A percentile compares a stretch with the other conserved stretches of the same genome.
Conservation (phyloP, 2,888 invertebrate genomes). For the Hypolimnas misippus region DNA sequence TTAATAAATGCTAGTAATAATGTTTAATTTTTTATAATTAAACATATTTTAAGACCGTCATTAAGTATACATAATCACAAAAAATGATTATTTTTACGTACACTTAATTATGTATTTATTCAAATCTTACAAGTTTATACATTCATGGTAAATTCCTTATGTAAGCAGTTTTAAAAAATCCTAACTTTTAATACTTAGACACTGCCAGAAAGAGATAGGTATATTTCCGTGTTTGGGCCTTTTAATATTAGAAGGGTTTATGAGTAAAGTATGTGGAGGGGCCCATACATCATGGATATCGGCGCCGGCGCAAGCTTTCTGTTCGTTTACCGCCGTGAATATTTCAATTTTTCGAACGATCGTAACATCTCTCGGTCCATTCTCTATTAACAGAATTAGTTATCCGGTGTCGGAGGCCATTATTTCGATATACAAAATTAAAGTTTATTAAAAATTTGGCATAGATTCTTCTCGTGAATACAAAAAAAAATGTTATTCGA, state of each 20-base stretch:
- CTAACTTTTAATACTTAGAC: background rate
- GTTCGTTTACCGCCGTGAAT: slow-evolving; percentile 62
- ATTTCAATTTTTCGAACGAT: slow-evolving; percentile 57
- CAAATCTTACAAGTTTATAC: background rate
- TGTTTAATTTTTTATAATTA: background rate
- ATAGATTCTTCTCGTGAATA: slow-evolving; percentile 45
- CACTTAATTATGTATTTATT: background rate
- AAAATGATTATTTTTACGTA: slow-evolving; percentile 1
- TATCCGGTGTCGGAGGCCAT: slow-evolving; percentile 34
- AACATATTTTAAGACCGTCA: background rate
- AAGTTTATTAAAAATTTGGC: slow-evolving; percentile 43
- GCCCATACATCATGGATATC: slow-evolving; percentile 72
- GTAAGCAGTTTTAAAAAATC: background rate
- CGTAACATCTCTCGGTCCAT: slow-evolving; percentile 43
- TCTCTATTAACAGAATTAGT: slow-evolving; percentile 32
- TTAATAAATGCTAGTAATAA: background rate
- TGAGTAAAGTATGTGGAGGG: slow-evolving; percentile 71
- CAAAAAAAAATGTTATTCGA: slow-evolving; percentile 48
- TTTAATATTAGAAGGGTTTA: slow-evolving; percentile 66
- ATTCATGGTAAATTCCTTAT: background rate
- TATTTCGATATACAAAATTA: slow-evolving; percentile 40
- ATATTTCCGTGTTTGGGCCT: slow-evolving; percentile 58
- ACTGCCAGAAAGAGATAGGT: slow-evolving; percentile 55
- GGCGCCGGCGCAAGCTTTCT: slow-evolving; percentile 73
- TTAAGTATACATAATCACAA: background rate